Evolutionary conservation across 1,140 invertebrate species (phyloP).

Genomic region (Mesaphorura yosii): DNA sequence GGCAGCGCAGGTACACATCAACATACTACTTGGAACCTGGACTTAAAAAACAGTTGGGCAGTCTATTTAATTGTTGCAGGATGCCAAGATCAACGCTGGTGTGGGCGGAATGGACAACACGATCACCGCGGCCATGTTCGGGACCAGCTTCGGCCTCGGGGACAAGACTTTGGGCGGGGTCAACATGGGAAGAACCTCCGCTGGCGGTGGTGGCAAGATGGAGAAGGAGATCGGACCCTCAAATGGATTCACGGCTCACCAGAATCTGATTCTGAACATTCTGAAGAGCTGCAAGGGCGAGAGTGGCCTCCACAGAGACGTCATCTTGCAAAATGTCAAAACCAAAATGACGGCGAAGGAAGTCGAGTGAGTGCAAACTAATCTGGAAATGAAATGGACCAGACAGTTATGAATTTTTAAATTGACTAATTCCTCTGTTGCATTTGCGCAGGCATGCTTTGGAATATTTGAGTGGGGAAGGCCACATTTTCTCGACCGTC

Average conservation of each 20-base stretch:
- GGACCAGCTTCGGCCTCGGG: conserved; percentile 7
- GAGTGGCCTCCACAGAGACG: conserved; percentile 17
- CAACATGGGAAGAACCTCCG: background rate
- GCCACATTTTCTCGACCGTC: conserved; percentile 68
- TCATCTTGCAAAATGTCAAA: conserved; percentile 25
- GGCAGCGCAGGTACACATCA: too few species aligned
- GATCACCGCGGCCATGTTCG: conserved; percentile 1
- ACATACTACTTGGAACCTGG: too few species aligned
- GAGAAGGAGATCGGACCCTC: conserved; percentile 39
- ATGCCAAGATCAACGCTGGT: conserved; percentile 8
- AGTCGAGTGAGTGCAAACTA: conserved; percentile 30
- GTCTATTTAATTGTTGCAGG: too few species aligned
- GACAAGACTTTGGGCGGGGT: background rate
- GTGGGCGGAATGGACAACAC: too few species aligned
- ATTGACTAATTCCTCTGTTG: too few species aligned
- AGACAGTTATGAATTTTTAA: too few species aligned
- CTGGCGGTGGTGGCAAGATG: background rate
- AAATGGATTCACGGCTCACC: too few species aligned
- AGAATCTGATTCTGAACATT: too few species aligned
- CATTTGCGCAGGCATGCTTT: conserved; percentile 47
- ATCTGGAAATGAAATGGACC: too few species aligned
- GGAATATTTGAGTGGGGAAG: conserved; percentile 60
- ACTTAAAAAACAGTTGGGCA: too few species aligned
- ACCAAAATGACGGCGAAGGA: conserved; percentile 28
- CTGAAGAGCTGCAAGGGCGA: conserved; percentile 13